Conservation (phyloP, 2,797 vertebrate genomes). For the Xiphorhynchus erythropygius region DNA sequence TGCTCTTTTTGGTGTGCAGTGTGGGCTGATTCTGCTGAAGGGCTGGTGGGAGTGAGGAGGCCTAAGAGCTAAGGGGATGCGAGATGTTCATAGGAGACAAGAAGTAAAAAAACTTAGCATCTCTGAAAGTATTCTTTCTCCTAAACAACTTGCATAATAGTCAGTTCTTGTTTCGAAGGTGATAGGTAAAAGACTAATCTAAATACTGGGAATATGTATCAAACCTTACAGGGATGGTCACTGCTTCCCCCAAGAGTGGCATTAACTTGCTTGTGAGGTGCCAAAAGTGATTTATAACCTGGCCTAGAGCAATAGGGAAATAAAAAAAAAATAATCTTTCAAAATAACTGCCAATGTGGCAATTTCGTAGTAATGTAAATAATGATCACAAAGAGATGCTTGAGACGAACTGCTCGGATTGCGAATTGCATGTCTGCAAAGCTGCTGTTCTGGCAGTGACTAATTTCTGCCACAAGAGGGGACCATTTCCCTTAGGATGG, state of each 20-base stretch:
- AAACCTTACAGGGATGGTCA: neutral
- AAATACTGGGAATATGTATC: neutral
- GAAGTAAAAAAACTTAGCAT: neutral
- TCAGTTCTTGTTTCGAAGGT: neutral
- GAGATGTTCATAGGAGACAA: neutral
- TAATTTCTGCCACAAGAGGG: slow-evolving; percentile 20
- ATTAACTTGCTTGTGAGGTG: neutral
- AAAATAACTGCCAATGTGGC: accelerated
- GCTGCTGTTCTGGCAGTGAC: neutral
- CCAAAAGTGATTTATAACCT: neutral
- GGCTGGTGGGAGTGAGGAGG: neutral
- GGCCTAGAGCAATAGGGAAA: neutral
- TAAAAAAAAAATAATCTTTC: neutral
- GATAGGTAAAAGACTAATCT: neutral
- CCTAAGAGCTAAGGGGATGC: accelerated
- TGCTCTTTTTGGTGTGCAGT: neutral
- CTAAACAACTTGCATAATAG: neutral
- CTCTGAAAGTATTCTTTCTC: neutral
- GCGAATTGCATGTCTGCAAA: accelerated
- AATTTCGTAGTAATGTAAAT: accelerated
- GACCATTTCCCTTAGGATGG: neutral
- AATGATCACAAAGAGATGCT: neutral
- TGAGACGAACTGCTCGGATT: neutral
- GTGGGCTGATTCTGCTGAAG: neutral
- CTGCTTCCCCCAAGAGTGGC: neutral